Conservation (phyloP, 1,140 invertebrate genomes). For the Anagrus nilaparvatae region DNA sequence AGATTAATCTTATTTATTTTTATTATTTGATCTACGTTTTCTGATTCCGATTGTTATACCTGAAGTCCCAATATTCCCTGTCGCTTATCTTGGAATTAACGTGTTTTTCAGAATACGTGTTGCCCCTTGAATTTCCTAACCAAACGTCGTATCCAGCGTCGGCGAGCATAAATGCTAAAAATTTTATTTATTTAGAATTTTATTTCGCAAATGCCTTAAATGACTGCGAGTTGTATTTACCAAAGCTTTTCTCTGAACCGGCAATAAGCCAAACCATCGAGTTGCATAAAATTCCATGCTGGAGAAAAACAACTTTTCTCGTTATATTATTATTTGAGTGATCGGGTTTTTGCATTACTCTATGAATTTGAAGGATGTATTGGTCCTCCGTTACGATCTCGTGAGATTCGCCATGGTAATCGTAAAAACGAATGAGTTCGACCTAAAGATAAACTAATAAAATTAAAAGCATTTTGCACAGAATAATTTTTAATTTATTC, state of each 20-base stretch:
- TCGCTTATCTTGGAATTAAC: slow-evolving; percentile 38
- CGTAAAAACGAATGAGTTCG: slow-evolving; percentile 45
- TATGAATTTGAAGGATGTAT: slow-evolving; percentile 48
- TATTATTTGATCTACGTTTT: no score
- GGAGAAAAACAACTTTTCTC: slow-evolving; percentile 51
- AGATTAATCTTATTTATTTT: neutral
- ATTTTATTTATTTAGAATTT: no score
- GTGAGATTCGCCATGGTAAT: slow-evolving; percentile 58
- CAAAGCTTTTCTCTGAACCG: slow-evolving; percentile 50
- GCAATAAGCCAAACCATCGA: slow-evolving; percentile 61
- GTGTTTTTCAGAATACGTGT: slow-evolving; percentile 49
- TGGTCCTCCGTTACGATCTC: slow-evolving; percentile 45
- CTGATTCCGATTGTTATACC: slow-evolving; percentile 10
- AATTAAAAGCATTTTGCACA: no score
- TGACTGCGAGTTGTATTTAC: no score
- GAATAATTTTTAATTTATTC: no score
- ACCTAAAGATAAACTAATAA: no score
- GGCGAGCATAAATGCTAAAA: slow-evolving; percentile 52
- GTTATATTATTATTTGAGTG: slow-evolving; percentile 21
- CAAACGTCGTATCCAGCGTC: slow-evolving; percentile 71
- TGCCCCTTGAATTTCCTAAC: slow-evolving; percentile 61
- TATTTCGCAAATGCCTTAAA: no score
- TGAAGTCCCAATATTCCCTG: slow-evolving; percentile 42
- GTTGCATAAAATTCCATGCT: slow-evolving; percentile 65
- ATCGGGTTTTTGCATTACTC: slow-evolving; percentile 37